Base-by-base conservation (phyloP, 2,113 vertebrate species). In the Alexandromys fortis region DNA sequence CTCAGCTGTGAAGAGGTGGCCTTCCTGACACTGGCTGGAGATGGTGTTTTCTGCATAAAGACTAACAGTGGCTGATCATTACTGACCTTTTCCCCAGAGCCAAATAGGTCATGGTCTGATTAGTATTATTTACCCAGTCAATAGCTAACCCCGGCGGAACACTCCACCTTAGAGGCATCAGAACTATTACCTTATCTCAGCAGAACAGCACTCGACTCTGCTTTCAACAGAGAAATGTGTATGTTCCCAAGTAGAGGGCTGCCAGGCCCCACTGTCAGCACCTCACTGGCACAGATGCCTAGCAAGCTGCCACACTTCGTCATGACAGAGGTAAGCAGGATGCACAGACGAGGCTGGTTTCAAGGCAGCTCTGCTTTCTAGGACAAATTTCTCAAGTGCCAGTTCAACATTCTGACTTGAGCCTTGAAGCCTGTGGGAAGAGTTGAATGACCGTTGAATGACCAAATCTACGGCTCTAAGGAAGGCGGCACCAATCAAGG, bases 141-240 rank as follows among this genome's bases (percentile, higher is more conserved):
- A 65, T 28, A 65, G 49, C 55, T 75, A 85, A 63, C 22, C 22
- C 65, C 42, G 78, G 33, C 26, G 52, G 63, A 72, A 42, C 81
- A 49, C 21, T 65, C 38, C 38, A 58, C 58, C n/a, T 26, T 83
- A 76, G 89, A 79, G 5, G 21, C 22, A 12, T 67, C 8, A 47
- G 70, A 94, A 86, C 63, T 38, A n/a, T 1, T 42, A 72, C 85
- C 21, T 26, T 93, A 70, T 24, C 65, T 70, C 22, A 19, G 26
- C 47, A 26, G 35, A 77, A 58, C 11, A 82, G 38, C 86, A 16
- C 63, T 21, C n/a, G 38, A 85, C 55, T 38, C 49, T 81, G 49
- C 76, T 92, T 95, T n/a, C 76, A 85, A 35, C 47, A 70, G 72
- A 92, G 45, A 35, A 82, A 89, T 10, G 94, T 89, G 16, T 3